phyloP scores from a whole-genome alignment of 2,113 vertebrate species.

The Sisor rabdophorus region DNA sequence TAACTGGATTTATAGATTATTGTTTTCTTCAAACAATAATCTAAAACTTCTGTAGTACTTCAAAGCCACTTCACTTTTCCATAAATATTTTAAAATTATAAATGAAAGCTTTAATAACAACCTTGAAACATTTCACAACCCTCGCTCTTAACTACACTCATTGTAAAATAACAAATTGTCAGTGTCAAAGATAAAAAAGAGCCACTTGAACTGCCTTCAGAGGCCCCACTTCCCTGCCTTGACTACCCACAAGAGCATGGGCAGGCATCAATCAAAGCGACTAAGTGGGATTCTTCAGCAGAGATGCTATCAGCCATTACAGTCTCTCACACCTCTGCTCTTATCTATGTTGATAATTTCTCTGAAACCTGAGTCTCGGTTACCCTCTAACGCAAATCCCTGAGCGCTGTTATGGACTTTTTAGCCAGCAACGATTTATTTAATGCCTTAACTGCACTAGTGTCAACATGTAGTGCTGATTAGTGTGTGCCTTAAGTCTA shows the following conservation, averaged over 20 bases:
- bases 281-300: conserved; percentile 72
- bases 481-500: neutral
- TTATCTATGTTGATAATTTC: conserved; percentile 65
- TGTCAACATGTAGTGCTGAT: conserved; percentile 30
- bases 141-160: conserved; percentile 2
- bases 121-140: conserved; percentile 3
- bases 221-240: conserved; percentile 29
- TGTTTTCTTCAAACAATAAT: too few species aligned
- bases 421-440: conserved; percentile 31
- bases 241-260: conserved; percentile 52
- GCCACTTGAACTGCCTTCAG: conserved; percentile 53
- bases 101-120: conserved; percentile 10
- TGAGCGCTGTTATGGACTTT: conserved; percentile 23
- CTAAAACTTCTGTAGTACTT: neutral
- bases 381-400: conserved; percentile 36
- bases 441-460: conserved; percentile 14
- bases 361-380: conserved; percentile 28
- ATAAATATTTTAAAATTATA: neutral
- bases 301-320: conserved; percentile 72
- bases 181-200: conserved; percentile 46
- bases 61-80: neutral
- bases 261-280: conserved; percentile 68
- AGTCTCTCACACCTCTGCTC: conserved; percentile 72
- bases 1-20: neutral
- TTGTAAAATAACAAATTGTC: conserved; percentile 59